phyloP scores from a whole-genome alignment of 2,888 invertebrate species.

The Ferdinandea cuprea region DNA sequence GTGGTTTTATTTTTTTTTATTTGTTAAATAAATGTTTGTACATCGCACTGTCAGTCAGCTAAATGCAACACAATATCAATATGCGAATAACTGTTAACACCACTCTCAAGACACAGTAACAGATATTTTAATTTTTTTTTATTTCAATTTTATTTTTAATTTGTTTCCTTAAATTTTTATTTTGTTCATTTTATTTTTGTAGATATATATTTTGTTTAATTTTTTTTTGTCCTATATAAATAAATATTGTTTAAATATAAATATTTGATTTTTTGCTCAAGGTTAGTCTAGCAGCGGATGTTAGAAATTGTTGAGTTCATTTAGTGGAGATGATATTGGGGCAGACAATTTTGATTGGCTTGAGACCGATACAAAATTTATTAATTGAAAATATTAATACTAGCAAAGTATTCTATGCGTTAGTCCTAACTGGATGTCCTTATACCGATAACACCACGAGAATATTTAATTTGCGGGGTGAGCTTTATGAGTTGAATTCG shows the following conservation, averaged over 20 bases:
- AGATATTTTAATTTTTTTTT: neutral
- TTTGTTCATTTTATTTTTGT: conserved; percentile 20
- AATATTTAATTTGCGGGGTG: no score
- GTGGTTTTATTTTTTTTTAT: neutral
- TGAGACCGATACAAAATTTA: neutral
- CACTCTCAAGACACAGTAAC: conserved; percentile 5
- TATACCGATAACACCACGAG: no score
- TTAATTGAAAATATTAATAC: no score
- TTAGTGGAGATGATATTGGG: conserved; percentile 22
- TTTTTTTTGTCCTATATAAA: neutral
- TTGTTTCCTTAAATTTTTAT: neutral
- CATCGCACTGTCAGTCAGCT: neutral
- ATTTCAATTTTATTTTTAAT: neutral
- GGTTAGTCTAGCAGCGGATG: conserved; percentile 17
- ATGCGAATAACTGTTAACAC: neutral
- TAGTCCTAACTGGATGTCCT: no score
- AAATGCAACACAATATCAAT: no score
- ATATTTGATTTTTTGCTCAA: conserved; percentile 24
- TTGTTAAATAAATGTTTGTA: neutral
- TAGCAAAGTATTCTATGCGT: no score
- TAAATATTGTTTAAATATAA: conserved; percentile 2
- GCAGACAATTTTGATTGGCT: neutral
- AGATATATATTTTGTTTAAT: no score
- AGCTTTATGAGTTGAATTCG: no score
- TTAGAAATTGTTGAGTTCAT: conserved; percentile 15